Percentiles rank a stretch among this genome's conserved stretches.
Conservation (phyloP, 2,113 vertebrate species). For the Gracilinanus agilis region DNA sequence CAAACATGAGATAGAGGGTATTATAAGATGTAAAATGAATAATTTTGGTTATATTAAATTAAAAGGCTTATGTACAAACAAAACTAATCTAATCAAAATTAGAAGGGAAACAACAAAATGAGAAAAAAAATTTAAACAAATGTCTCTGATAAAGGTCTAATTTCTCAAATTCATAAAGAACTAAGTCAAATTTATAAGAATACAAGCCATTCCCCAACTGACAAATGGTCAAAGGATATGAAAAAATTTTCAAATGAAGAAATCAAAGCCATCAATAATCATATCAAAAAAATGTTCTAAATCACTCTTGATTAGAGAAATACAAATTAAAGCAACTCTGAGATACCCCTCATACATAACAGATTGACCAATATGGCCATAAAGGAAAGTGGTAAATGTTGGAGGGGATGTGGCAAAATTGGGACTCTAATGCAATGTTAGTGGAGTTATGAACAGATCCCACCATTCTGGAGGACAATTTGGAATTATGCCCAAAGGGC, state of each 20-base stretch:
- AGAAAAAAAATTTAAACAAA: background rate
- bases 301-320: background rate
- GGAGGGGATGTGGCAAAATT: background rate
- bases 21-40: too few species aligned
- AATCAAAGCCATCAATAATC: background rate
- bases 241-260: background rate
- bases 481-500: background rate
- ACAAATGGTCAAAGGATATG: background rate
- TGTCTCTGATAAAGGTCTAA: background rate
- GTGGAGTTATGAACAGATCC: background rate
- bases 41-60: too few species aligned
- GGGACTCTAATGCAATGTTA: background rate
- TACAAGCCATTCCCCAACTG: background rate
- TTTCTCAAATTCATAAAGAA: background rate
- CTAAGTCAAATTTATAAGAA: background rate
- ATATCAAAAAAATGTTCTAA: background rate
- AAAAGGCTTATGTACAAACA: too few species aligned
- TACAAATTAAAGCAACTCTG: background rate
- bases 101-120: too few species aligned
- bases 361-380: background rate
- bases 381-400: background rate
- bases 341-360: background rate
- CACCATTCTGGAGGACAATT: background rate
- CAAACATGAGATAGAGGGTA: too few species aligned
- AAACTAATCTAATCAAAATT: too few species aligned